Base-by-base conservation (phyloP, 2,797 vertebrate species). In the Gambusia yucatana region DNA sequence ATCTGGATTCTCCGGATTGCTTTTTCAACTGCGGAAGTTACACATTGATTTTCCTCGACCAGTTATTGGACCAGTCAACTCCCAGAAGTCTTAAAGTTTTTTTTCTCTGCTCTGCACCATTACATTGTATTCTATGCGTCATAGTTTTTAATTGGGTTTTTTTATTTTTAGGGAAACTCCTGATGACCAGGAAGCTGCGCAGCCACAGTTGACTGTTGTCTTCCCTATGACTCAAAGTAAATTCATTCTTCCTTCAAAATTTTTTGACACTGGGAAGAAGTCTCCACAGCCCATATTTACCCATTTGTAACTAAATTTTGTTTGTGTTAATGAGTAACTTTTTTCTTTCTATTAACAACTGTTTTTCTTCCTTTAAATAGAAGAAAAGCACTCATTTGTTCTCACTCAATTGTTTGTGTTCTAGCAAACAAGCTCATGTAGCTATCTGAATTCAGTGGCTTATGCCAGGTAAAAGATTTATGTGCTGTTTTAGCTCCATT, bases 1-100 rank as follows among this genome's bases (percentile, higher is more conserved):
- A 67, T 85, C 81, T 91, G 77, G 79, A 75, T 83, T 78, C 48
- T 8, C 20, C 3, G 20, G 48, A 50, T 50, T 79, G 77, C 86
- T 87, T 84, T 88, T 92, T 85, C 8, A 30, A 75, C 84, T 73
- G 57, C 73, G 52, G 77, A 84, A 71, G 82, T 17, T 67, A 74
- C 55, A 81, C 71, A 83, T 86, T 78, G 52, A 90, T 84, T 61
- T 75, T 87, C 33, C 44, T 77, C 78, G 86, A 75, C 73, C 69
- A 77, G 84, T 76, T 73, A 76, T 67, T 48, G 47, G 47, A 48
- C 52, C 67, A 48, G 70, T 83, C 86, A 84, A 36, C 6, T 10
- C 46, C 75, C 52, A 82, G 52, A 77, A 72, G 48, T 6, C 13
- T 10, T 78, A 61, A 69, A 36, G 28, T 82, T 13, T 33, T 20